Evolutionary conservation across 1,140 invertebrate species (phyloP), one percentile per base, ranked within the genome.

Genomic region (Drosophila ambigua): DNA sequence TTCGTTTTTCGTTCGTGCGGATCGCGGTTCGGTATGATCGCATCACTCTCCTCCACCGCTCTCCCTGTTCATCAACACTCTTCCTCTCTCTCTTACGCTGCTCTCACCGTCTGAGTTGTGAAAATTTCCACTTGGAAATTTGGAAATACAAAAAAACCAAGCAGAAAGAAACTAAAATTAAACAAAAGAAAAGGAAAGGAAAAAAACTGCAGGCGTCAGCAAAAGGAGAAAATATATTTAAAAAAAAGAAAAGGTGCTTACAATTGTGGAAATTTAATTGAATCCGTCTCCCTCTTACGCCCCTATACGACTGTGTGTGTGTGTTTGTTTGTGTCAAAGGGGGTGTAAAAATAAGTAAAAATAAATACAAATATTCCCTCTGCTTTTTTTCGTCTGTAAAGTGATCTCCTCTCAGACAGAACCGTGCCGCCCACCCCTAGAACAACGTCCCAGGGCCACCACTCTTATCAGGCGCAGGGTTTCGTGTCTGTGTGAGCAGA

Each of bases 51-150:
- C 58, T 46, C 71, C 67, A 66, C 62, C 71, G 54, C 57, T 35
- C 64, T 46, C 72, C 73, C 54, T 44, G 23, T 41, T 57, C 50
- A 51, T 45, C 55, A 43, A 64, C 43, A 60, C 31, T 39, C 31
- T 73, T 60, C 46, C 49, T 46, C 59, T 31, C 68, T 71, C 49
- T 65, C 35, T 63, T n/a, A 39, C 54, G 71, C 71, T 43, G 39
- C 54, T 41, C 54, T 31, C 28, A 24, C 16, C 16, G 7, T 45
- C 60, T 46, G 51, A 75, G 76, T 85, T 82, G 82, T 87, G 78
- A 85, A 85, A 88, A 85, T 85, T 85, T 88, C 82, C 83, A 88
- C 75, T 88, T 75, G 66, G 7, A 23, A 59, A 31, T 59, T 59
- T 6, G 26, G 55, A 13, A 31, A 7, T 11, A 26, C 26, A 20